Conservation (phyloP, 2,888 invertebrate species). For the Acanthosepion esculentum region DNA sequence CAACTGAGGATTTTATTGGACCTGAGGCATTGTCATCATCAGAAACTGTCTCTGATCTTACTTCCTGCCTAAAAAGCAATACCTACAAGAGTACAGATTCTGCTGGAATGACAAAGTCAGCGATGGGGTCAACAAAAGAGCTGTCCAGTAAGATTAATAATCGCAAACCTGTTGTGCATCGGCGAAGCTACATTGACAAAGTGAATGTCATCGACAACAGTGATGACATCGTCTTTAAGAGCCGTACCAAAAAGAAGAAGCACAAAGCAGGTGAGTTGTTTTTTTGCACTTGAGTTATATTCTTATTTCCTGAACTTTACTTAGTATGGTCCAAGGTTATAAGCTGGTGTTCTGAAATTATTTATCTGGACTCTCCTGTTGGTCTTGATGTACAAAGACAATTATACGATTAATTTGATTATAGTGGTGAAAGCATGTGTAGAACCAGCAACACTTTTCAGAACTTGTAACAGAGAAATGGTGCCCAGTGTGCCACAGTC, state of each 20-base stretch:
- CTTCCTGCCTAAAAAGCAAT: neutral
- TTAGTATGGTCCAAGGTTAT: too few species aligned
- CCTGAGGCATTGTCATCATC: neutral
- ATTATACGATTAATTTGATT: too few species aligned
- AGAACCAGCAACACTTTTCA: too few species aligned
- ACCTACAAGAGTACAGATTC: neutral
- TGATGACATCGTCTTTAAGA: slow-evolving; percentile 41
- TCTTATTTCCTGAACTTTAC: too few species aligned
- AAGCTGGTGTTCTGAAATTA: too few species aligned
- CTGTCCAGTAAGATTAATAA: neutral
- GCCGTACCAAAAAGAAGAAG: slow-evolving; percentile 42
- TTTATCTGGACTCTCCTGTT: too few species aligned
- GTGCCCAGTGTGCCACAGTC: too few species aligned
- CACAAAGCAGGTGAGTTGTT: neutral
- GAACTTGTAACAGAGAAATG: too few species aligned
- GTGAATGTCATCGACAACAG: neutral
- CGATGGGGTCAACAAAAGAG: neutral
- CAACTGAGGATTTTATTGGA: slow-evolving; percentile 1
- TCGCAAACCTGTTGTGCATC: neutral
- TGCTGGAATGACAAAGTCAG: neutral
- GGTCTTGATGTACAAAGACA: too few species aligned
- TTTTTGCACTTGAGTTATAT: neutral
- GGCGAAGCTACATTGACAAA: slow-evolving; percentile 39
- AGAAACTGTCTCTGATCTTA: neutral
- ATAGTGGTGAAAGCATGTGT: too few species aligned